Percentiles rank a stretch among this genome's conserved stretches.
Conservation (phyloP, 2,113 vertebrate genomes). For the Eulemur macaco region DNA sequence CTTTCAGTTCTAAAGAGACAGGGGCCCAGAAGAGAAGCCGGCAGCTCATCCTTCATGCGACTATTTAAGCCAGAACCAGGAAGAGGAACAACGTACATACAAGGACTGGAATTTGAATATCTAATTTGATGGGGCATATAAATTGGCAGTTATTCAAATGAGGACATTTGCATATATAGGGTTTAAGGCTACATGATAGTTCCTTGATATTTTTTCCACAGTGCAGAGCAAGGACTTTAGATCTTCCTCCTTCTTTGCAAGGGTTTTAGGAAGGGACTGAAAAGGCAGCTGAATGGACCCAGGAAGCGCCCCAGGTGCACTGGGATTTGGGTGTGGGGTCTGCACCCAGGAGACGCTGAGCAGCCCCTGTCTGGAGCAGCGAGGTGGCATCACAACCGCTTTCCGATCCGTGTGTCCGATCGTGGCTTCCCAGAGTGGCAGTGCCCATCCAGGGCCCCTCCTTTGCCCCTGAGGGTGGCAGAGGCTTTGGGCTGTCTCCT, state of each 20-base stretch:
- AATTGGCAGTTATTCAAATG: constrained; percentile 74
- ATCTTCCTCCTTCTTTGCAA: constrained; percentile 35
- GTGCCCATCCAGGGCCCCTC: neutral
- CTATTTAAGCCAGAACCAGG: constrained; percentile 39
- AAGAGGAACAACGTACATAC: constrained; percentile 37
- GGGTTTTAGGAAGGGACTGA: neutral
- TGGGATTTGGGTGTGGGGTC: neutral
- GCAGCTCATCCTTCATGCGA: constrained; percentile 21
- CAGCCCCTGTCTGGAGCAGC: too few species aligned
- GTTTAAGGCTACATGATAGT: constrained; percentile 60
- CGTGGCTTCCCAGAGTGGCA: neutral
- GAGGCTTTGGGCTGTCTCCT: neutral
- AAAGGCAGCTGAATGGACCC: constrained; percentile 5
- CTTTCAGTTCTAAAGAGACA: constrained; percentile 24
- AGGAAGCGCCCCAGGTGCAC: neutral
- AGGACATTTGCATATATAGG: constrained; percentile 66
- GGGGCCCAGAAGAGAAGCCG: neutral
- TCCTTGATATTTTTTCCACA: constrained; percentile 22
- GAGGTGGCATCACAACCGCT: too few species aligned
- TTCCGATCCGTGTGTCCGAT: neutral
- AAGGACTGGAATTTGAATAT: constrained; percentile 32
- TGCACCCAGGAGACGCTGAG: too few species aligned
- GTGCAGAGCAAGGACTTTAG: constrained; percentile 30
- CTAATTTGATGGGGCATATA: constrained; percentile 70
- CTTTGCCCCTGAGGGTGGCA: neutral